Evolutionary conservation across 1,140 invertebrate species (phyloP).

Genomic region (Ceratoteleas bidentatus): DNA sequence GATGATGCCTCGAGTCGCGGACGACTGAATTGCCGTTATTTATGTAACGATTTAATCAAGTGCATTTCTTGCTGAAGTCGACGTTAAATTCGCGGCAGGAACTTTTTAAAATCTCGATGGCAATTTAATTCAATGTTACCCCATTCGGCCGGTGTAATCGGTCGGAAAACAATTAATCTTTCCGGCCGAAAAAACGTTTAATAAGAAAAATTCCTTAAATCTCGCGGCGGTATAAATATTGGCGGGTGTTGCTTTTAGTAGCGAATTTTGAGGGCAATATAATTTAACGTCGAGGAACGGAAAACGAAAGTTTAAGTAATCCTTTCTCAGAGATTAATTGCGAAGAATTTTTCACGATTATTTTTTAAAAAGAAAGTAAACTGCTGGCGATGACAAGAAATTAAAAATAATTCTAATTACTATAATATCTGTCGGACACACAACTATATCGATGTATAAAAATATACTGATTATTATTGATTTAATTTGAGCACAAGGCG

Average conservation of each 20-base stretch:
- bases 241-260: neutral
- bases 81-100: constrained; percentile 26
- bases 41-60: constrained; percentile 37
- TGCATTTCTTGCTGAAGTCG: constrained; percentile 34
- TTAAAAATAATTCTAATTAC: no score
- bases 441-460: no score
- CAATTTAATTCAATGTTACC: constrained; percentile 33
- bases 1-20: constrained; percentile 13
- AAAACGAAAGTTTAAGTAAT: neutral
- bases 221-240: constrained; percentile 9
- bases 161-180: constrained; percentile 34
- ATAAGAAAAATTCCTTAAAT: constrained; percentile 7
- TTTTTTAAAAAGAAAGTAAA: no score
- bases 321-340: neutral
- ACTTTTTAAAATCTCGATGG: constrained; percentile 30
- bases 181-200: constrained; percentile 6
- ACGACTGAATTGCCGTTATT: constrained; percentile 30
- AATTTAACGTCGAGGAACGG: neutral
- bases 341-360: no score
- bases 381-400: no score
- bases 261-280: neutral
- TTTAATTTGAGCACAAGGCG: no score
- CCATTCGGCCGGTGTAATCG: constrained; percentile 25
- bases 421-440: no score
- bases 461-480: no score